Percentiles rank a stretch among this genome's conserved stretches.
phyloP scores from a whole-genome alignment of 2,113 vertebrate species.

The Oophaga pumilio region DNA sequence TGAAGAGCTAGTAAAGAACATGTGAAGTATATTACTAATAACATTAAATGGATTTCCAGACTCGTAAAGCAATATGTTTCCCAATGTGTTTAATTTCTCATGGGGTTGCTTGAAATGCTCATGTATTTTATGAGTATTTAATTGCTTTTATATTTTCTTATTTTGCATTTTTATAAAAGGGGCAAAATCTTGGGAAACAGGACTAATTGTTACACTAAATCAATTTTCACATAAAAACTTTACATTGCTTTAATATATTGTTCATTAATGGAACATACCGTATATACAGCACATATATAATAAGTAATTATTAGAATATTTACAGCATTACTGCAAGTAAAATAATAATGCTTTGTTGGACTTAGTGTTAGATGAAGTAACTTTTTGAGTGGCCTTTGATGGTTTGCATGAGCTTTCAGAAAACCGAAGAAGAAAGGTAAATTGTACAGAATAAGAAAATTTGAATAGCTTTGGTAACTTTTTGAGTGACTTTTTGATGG shows the following conservation, averaged over 20 bases:
- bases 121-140: conserved; percentile 8
- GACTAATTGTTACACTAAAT: conserved; percentile 13
- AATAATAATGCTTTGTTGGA: not conserved
- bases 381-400: not conserved
- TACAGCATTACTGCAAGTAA: not conserved
- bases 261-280: not conserved
- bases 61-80: conserved; percentile 37
- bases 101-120: conserved; percentile 13
- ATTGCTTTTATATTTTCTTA: conserved; percentile 13
- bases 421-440: no score
- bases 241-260: not conserved
- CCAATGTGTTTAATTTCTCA: conserved; percentile 44
- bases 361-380: not conserved
- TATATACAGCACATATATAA: not conserved
- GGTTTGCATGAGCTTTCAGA: no score
- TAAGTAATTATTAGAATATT: not conserved
- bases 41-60: conserved; percentile 40
- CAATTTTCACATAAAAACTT: not conserved
- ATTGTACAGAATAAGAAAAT: no score
- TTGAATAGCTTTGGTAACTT: no score
- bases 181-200: not conserved
- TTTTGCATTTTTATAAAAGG: not conserved
- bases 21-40: conserved; percentile 43
- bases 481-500: not conserved
- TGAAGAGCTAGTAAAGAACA: conserved; percentile 9